Conservation (phyloP, 2,888 invertebrate genomes). For the Oxycera nigricornis region DNA sequence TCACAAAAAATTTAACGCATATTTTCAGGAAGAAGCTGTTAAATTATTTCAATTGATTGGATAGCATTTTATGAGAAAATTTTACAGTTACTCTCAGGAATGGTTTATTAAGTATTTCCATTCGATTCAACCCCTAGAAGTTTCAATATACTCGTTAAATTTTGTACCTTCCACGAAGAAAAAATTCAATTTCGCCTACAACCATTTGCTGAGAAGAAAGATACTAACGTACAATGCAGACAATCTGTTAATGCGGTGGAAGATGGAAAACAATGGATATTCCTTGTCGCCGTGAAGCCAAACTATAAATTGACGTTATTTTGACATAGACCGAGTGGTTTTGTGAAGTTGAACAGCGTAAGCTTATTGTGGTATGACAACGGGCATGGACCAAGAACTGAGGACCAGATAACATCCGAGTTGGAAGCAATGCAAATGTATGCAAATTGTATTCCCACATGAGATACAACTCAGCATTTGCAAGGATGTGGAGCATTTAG, state of each 20-base stretch:
- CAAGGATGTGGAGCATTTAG: background rate
- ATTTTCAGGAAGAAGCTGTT: too few relatives aligned
- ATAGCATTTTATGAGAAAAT: too few relatives aligned
- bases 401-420: background rate
- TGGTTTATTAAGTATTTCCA: too few relatives aligned
- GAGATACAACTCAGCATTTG: background rate
- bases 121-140: too few relatives aligned
- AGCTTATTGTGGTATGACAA: background rate
- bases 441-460: background rate
- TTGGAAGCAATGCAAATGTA: background rate
- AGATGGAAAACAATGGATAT: background rate
- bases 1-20: too few relatives aligned
- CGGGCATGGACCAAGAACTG: background rate
- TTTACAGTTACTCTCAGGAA: too few relatives aligned
- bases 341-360: background rate
- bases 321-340: background rate
- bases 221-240: background rate
- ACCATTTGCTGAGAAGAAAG: too few relatives aligned
- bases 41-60: too few relatives aligned
- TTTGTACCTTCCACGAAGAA: too few relatives aligned
- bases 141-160: too few relatives aligned
- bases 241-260: background rate
- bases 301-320: constrained; percentile 11
- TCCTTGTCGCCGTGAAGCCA: background rate
- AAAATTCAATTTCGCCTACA: too few relatives aligned